Evolutionary conservation across 2,797 vertebrate species (phyloP).

Genomic region (Sebastes elongatus): DNA sequence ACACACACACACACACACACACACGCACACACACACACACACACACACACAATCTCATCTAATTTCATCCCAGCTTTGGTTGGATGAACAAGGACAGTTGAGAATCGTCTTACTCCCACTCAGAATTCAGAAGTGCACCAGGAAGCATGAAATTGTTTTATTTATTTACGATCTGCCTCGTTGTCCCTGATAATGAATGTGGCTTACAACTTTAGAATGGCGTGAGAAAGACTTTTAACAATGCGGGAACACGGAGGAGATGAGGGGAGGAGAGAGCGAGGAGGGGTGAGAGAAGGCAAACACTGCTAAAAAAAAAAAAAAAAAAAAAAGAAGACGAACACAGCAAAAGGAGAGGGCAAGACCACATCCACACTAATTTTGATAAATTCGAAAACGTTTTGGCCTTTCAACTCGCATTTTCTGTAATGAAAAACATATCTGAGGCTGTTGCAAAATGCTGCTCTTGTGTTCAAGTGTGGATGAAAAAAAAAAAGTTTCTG

Average conservation of each 20-base stretch:
- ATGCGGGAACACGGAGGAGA: constrained; percentile 24
- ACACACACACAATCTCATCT: constrained; percentile 47
- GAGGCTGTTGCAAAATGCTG: not conserved
- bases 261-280: not conserved
- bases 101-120: constrained; percentile 65
- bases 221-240: constrained; percentile 63
- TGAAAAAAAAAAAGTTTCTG: not conserved
- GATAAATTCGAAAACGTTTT: not conserved
- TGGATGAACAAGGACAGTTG: constrained; percentile 71
- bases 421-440: not conserved
- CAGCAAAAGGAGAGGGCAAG: not conserved
- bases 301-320: not conserved
- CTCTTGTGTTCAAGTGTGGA: not conserved
- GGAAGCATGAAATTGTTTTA: constrained; percentile 80
- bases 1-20: not conserved
- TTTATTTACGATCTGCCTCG: constrained; percentile 76
- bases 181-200: constrained; percentile 72
- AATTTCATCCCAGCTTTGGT: constrained; percentile 68
- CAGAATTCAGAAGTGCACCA: constrained; percentile 66
- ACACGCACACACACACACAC: not conserved
- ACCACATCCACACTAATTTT: not conserved
- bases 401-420: not conserved
- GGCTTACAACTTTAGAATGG: constrained; percentile 58
- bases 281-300: not conserved
- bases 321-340: not conserved